These are phyloP conservation scores for Gibbula magus DNA, from an alignment of 2,888 invertebrate species.

Conservation along the genomic window DNA sequence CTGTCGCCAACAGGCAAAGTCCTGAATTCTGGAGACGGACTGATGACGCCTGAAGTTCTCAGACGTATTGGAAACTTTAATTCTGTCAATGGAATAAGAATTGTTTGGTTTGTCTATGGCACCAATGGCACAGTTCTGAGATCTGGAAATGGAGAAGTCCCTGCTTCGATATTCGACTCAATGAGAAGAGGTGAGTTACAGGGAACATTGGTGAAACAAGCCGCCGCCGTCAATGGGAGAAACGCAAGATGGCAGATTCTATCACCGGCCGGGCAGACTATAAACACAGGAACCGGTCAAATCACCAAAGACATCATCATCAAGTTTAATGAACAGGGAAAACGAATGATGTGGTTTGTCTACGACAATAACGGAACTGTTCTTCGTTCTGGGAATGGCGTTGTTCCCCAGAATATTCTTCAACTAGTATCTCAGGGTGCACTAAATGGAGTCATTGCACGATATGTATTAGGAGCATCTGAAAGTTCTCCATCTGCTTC, in stretches of 20 bases:
- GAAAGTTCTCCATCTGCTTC: not conserved
- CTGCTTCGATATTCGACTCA: not conserved
- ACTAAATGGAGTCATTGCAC: not conserved
- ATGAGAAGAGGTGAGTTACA: not conserved
- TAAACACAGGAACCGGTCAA: not conserved
- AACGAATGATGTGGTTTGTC: not conserved
- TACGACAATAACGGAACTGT: not conserved
- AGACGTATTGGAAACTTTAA: not conserved
- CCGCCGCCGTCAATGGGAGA: not conserved
- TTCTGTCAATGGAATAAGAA: not conserved
- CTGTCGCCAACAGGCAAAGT: constrained; percentile 32
- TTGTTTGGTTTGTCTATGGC: constrained; percentile 15
- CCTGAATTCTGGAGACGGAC: constrained; percentile 32
- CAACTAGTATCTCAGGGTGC: not conserved
- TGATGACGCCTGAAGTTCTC: constrained; percentile 26
- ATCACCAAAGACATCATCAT: not conserved
- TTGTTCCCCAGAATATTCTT: constrained; percentile 27
- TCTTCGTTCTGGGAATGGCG: constrained; percentile 34
- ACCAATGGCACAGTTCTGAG: constrained; percentile 24
- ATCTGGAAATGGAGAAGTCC: constrained; percentile 28
- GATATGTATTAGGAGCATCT: not conserved
- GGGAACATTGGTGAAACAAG: constrained; percentile 3
- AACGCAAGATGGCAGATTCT: constrained; percentile 17
- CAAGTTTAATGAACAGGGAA: not conserved
- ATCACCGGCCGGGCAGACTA: not conserved